Evolutionary conservation across 2,797 vertebrate species (phyloP), one percentile per base, ranked within the genome.

Genomic region (Gymnoscopelus microlampas): DNA sequence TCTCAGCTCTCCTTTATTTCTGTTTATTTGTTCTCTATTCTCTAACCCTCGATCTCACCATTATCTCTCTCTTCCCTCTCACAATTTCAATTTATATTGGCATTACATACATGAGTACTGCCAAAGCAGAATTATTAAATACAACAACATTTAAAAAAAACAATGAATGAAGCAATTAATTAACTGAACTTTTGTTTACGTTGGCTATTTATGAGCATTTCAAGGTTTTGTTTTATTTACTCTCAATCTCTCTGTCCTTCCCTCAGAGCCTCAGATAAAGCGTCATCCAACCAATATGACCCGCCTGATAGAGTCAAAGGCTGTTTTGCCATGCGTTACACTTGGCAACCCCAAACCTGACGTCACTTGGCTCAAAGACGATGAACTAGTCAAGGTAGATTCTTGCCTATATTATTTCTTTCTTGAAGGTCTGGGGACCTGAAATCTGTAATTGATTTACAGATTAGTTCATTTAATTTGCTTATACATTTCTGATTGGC

Each of bases 291-390:
- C 89, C 70, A 97, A 98, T 9, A 82, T 98, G 15, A 98, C 97
- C 72, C 91, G 96, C 65, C 93, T 97, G 81, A 73, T 98, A 51
- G 97, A 97, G 47, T 94, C 97, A 70, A 99, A 99, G 83, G 97
- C 96, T 13, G 96, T 98, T 79, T 73, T 99, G 61, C 97, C 96
- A 0, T 99, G 97, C 44, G 95, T 95, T 61, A 95, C 96, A 1
- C 92, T 98, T 70, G 98, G 98, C n/a, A 96, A 98, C 83, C 97
- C 98, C 62, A 99, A 98, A 84, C 98, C 98, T 3, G 94, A 95
- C 2, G 93, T 99, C 78, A 96, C 95, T 2, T 99, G 98, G 97
- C 93, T 99, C 23, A 99, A 98, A 90, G 96, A 97, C 64, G 96
- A 98, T 63, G 92, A 93, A 72, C 77, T 95, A n/a, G 92, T 99